Evolutionary conservation across 2,888 invertebrate genomes (phyloP), one percentile per base, ranked within the genome.

Genomic region (Eledone cirrhosa): DNA sequence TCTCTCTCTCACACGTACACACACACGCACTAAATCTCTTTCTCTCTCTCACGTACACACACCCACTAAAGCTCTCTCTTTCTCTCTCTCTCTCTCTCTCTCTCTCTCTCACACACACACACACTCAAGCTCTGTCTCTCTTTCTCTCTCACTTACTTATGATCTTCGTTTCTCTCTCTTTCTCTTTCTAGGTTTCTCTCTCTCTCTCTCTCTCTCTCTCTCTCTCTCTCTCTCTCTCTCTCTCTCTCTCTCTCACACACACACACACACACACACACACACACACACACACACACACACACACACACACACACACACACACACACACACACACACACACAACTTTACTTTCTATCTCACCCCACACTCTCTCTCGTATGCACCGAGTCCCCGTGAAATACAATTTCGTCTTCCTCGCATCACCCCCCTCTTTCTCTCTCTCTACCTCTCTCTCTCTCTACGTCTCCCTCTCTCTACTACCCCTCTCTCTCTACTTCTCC

Each of bases 211-310:
- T 29, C 19, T 29, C 2, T 27, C 31, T 27, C 27, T 14, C 19
- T 67, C 14, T 0, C 1, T 67, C 29, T 29, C 31, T 14, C 14
- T 65, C 27, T 1, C 0, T 65, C 65, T 1, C 19, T 27, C n/a
- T 1, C 19, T 65, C 65, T 65, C 19, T 65, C 65, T 65, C 19
- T 65, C 65, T n/a, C 63, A 48, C 63, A 63, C 24, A 24, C 22
- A 53, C n/a, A 53, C n/a, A 53, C n/a, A 53, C n/a, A 53, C n/a
- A 53, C n/a, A 53, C n/a, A 53, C n/a, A 53, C n/a, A 53, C n/a
- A 53, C n/a, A 53, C n/a, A 53, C 5, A 53, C n/a, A 53, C 5
- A 53, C n/a, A 53, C 5, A 53, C n/a, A 53, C n/a, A 53, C n/a
- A 53, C n/a, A 53, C n/a, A 53, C n/a, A 53, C 5, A 53, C n/a